phyloP scores from a whole-genome alignment of 2,113 vertebrate species.

The Trinectes maculatus region DNA sequence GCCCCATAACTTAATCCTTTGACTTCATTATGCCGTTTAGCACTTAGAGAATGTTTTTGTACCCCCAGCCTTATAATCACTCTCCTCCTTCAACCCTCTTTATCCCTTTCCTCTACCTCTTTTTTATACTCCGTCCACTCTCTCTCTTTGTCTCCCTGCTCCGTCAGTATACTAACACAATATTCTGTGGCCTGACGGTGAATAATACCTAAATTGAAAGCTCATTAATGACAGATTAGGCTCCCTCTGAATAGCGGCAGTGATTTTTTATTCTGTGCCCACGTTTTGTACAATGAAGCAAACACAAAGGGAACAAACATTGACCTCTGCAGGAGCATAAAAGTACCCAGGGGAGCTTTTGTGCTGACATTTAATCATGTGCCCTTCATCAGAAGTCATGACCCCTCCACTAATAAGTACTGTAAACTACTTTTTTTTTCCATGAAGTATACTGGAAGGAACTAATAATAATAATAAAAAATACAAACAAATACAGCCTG shows the following conservation, averaged over 20 bases:
- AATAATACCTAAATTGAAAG: slow-evolving; percentile 48
- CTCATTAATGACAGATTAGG: slow-evolving; percentile 59
- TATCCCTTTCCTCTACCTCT: slow-evolving; percentile 25
- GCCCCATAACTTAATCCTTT: slow-evolving; percentile 42
- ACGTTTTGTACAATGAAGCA: slow-evolving; percentile 11
- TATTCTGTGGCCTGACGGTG: slow-evolving; percentile 23
- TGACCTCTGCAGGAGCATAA: slow-evolving; percentile 44
- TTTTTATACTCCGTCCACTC: slow-evolving; percentile 32
- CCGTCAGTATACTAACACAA: slow-evolving; percentile 19
- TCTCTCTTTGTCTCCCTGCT: slow-evolving; percentile 11
- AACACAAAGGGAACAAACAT: slow-evolving; percentile 31
- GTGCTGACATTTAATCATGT: not conserved
- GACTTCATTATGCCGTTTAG: slow-evolving; percentile 48
- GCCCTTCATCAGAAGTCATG: not conserved
- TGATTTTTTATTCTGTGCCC: slow-evolving; percentile 12
- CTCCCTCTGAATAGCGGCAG: slow-evolving; percentile 31
- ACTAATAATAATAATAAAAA: not conserved
- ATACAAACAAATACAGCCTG: too few species aligned
- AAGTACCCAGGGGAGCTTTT: slow-evolving; percentile 26
- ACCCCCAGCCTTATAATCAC: slow-evolving; percentile 31
- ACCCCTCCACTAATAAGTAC: slow-evolving; percentile 1
- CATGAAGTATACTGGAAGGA: not conserved
- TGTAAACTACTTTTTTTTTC: not conserved
- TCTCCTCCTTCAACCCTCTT: slow-evolving; percentile 27
- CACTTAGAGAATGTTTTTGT: slow-evolving; percentile 36